A percentile compares a stretch with the other conserved stretches of the same genome.
Evolutionary conservation across 2,888 invertebrate species (phyloP).

Genomic region (Ophion slaviceki): DNA sequence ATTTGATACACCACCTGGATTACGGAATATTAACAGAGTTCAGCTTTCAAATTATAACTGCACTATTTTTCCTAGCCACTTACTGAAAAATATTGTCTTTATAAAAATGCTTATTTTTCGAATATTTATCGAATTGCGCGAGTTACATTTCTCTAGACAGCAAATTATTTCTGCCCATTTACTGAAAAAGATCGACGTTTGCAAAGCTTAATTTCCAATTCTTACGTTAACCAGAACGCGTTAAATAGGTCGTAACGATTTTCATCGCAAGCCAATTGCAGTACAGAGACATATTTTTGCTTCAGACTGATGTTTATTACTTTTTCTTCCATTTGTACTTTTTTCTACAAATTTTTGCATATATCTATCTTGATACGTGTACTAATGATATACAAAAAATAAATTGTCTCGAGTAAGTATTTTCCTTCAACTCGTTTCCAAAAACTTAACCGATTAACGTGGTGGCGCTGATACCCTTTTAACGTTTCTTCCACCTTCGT

Average conservation of each 20-base stretch:
- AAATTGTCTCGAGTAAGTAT: not conserved
- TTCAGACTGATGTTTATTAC: not conserved
- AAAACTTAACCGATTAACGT: not conserved
- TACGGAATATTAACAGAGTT: slow-evolving; percentile 16
- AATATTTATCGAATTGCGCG: too few relatives aligned
- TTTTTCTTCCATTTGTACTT: not conserved
- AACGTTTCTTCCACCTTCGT: not conserved
- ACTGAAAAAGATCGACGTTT: not conserved
- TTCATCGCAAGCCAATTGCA: not conserved
- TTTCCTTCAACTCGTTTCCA: not conserved
- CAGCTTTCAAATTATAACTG: not conserved
- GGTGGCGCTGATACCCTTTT: not conserved
- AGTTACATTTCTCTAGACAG: too few relatives aligned
- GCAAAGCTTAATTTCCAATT: not conserved
- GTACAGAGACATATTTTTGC: not conserved
- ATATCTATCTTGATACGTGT: not conserved
- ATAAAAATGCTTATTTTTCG: too few relatives aligned
- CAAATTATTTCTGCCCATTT: not conserved
- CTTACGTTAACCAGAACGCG: not conserved
- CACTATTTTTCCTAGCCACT: not conserved
- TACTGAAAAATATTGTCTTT: not conserved
- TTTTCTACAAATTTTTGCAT: not conserved
- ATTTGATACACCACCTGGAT: slow-evolving; percentile 10
- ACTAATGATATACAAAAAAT: not conserved
- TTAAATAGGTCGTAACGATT: too few relatives aligned